Percentiles rank a stretch among this genome's conserved stretches.
Conservation (phyloP, 2,797 vertebrate genomes). For the Anas bahamensis region DNA sequence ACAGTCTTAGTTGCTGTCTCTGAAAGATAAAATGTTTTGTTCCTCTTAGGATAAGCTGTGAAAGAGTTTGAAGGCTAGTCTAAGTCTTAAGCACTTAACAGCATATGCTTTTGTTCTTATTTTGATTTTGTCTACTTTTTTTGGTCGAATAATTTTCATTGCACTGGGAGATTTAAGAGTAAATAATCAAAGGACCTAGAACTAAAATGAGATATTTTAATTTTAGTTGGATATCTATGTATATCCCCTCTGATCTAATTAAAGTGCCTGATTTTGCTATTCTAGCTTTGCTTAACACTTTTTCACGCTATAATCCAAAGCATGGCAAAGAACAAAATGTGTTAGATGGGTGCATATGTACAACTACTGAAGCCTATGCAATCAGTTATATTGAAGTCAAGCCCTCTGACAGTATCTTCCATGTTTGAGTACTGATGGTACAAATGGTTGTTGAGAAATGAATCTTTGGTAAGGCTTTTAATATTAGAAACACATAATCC, state of each 20-base stretch:
- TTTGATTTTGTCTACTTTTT: background rate
- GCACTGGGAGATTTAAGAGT: background rate
- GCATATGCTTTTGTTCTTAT: background rate
- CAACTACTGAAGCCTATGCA: background rate
- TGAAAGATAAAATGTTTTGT: slow-evolving; percentile 50
- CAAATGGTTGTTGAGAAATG: background rate
- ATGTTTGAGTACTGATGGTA: background rate
- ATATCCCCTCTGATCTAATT: background rate
- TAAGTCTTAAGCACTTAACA: background rate
- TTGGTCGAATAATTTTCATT: background rate
- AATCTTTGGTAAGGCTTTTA: background rate
- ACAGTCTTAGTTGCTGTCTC: slow-evolving; percentile 29
- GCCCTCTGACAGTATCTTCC: background rate
- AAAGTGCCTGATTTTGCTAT: background rate
- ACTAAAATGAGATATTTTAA: background rate
- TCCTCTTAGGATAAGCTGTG: background rate
- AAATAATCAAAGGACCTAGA: background rate
- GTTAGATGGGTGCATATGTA: background rate
- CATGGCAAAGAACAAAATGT: background rate
- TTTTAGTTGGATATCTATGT: background rate
- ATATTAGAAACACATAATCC: background rate
- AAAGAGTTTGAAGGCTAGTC: slow-evolving; percentile 16
- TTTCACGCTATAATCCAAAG: background rate
- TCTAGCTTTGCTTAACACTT: background rate
- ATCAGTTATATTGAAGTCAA: background rate